Conservation (phyloP, 2,113 vertebrate species). For the Raja brachyura region DNA sequence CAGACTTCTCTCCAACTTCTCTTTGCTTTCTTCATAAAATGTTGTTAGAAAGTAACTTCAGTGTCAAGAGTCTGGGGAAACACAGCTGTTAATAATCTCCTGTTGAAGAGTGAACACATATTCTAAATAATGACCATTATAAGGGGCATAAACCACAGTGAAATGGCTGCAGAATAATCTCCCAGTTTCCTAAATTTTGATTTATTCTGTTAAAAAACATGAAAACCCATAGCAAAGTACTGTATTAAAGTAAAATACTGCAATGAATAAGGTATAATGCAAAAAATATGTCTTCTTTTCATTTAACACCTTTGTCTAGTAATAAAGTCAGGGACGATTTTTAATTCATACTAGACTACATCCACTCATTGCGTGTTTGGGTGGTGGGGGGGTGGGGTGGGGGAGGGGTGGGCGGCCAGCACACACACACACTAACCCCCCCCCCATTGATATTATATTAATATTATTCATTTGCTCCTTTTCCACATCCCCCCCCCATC, state of each 20-base stretch:
- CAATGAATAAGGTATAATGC: neutral
- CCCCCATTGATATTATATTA: too few relatives aligned
- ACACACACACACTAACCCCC: too few relatives aligned
- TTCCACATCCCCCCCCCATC: too few relatives aligned
- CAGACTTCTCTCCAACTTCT: slow-evolving; percentile 3
- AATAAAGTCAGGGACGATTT: neutral
- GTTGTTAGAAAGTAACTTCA: neutral
- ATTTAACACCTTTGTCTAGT: neutral
- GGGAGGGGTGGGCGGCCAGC: too few relatives aligned
- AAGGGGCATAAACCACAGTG: slow-evolving; percentile 2
- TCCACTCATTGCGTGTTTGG: too few relatives aligned
- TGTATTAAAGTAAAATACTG: neutral
- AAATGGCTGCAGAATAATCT: neutral
- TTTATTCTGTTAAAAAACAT: neutral
- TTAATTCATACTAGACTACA: too few relatives aligned
- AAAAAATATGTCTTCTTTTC: neutral
- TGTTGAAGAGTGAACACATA: slow-evolving; percentile 22
- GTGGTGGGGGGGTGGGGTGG: too few relatives aligned
- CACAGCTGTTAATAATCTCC: slow-evolving; percentile 22
- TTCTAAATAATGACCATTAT: neutral
- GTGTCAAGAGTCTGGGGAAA: neutral
- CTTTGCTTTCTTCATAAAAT: neutral
- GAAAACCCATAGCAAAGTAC: neutral
- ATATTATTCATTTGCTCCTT: too few relatives aligned
- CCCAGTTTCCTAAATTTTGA: neutral